Evolutionary conservation across 2,888 invertebrate genomes (phyloP), one percentile per base, ranked within the genome.

Genomic region (Andrena flavipes): DNA sequence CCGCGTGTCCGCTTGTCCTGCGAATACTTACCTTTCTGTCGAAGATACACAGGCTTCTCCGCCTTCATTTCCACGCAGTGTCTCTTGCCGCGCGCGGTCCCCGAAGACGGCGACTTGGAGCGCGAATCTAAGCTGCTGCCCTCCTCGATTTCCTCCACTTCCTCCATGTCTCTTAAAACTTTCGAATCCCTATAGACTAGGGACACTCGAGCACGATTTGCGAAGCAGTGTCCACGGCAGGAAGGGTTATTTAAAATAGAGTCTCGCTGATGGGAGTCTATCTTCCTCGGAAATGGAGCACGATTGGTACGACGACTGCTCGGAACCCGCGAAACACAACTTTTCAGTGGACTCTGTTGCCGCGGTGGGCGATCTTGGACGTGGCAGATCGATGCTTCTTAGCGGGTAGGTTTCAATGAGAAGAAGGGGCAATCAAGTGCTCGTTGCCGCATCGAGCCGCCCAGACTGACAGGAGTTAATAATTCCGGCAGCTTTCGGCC

Each of bases 11-110:
- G n/a, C n/a, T n/a, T n/a, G n/a, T n/a, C n/a, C n/a, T n/a, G n/a
- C n/a, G n/a, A n/a, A n/a, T 1, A 8, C 33, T 49, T 87, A 92
- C 92, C 92, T 92, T 88, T 89, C 68, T 92, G 92, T 35, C 92
- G 90, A 68, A 91, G 88, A 84, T 92, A 92, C 51, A 88, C 88
- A 3, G 92, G 91, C 75, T 92, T 92, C 73, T 92, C 92, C 30
- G 87, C 87, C 35, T 84, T 87, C 68, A 90, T 84, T 74, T 92
- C 92, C 23, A 69, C 82, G 64, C 85, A 88, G 60, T 82, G 88
- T 54, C 73, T 78, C 49, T 84, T 84, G 35, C 74, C 78, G 23
- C 77, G 84, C 33, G 60, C 62, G 16, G 65, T 56, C 6, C 64
- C 54, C 26, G 79, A 67, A 8, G 76, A 59, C 7, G 68, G 20